These are phyloP conservation scores for Gobionotothen gibberifrons DNA, from an alignment of 2,797 vertebrate species.

Conservation along the genomic window DNA sequence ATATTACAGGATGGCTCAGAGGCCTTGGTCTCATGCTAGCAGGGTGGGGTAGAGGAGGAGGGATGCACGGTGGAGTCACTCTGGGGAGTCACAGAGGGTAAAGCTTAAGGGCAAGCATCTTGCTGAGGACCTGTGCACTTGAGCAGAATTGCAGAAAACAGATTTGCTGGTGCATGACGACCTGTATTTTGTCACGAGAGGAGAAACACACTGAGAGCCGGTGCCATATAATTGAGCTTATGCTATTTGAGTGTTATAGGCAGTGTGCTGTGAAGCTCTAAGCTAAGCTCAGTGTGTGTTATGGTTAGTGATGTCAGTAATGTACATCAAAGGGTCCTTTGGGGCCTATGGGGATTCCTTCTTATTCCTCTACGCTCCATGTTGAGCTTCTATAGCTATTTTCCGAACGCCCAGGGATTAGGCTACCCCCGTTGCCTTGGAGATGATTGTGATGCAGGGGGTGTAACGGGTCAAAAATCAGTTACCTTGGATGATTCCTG, in stretches of 20 bases:
- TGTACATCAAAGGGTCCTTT: slow-evolving; percentile 9
- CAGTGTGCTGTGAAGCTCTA: slow-evolving; percentile 7
- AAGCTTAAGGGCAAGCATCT: slow-evolving; percentile 35
- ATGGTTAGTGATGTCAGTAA: background rate
- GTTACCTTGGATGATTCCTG: slow-evolving; percentile 6
- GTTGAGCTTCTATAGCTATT: background rate
- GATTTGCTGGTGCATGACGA: slow-evolving; percentile 30
- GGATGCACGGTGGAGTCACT: slow-evolving; percentile 42
- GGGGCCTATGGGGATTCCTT: background rate
- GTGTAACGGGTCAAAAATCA: slow-evolving; percentile 20
- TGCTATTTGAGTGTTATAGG: slow-evolving; percentile 4
- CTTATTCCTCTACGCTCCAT: background rate
- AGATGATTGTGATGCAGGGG: slow-evolving; percentile 18
- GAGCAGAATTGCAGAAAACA: slow-evolving; percentile 13
- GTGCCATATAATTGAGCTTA: slow-evolving; percentile 7
- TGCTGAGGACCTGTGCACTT: slow-evolving; percentile 43
- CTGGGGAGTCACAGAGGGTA: slow-evolving; percentile 31
- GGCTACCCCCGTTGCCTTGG: slow-evolving; percentile 8
- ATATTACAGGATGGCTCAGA: slow-evolving; percentile 36
- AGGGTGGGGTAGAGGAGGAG: slow-evolving; percentile 37
- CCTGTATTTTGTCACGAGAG: slow-evolving; percentile 22
- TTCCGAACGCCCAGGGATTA: slow-evolving; percentile 24
- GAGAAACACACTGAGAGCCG: slow-evolving; percentile 5
- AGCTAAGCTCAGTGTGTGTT: slow-evolving; percentile 24
- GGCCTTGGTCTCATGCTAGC: slow-evolving; percentile 26